Conservation (phyloP, 2,888 invertebrate species). For the Andrena fulva region DNA sequence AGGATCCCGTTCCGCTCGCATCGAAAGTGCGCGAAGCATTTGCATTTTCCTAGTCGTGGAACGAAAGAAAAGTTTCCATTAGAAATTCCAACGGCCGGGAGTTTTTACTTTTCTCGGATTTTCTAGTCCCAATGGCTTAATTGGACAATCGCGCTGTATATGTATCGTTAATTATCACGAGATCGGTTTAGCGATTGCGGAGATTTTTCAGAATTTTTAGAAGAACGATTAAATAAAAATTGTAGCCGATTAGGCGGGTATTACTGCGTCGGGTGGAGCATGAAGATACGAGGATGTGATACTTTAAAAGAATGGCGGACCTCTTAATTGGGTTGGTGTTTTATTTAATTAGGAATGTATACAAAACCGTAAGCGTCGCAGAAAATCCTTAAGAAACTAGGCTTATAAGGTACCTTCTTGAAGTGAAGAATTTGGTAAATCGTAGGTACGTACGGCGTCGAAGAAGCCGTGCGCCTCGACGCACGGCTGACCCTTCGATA, state of each 20-base stretch:
- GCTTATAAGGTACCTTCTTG: constrained; percentile 81
- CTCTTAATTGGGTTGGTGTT: constrained; percentile 15
- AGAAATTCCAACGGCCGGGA: constrained; percentile 20
- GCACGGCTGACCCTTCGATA: constrained; percentile 26
- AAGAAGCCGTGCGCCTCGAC: constrained; percentile 28
- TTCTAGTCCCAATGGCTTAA: neutral
- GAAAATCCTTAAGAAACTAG: constrained; percentile 65
- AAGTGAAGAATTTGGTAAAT: constrained; percentile 79
- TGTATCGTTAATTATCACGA: constrained; percentile 1
- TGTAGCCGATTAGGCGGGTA: neutral
- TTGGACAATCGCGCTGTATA: neutral
- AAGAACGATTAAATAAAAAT: neutral
- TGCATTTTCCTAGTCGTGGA: constrained; percentile 18
- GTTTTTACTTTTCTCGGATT: constrained; percentile 28
- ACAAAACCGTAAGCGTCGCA: constrained; percentile 20
- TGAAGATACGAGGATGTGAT: neutral
- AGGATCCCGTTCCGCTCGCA: neutral
- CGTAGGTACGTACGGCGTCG: constrained; percentile 34
- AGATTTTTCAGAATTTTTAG: neutral
- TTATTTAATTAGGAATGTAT: constrained; percentile 49
- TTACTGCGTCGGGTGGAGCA: neutral
- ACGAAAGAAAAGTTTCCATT: constrained; percentile 40
- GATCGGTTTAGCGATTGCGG: neutral
- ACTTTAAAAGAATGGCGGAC: neutral
- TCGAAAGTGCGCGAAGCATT: neutral